A percentile compares a stretch with the other conserved stretches of the same genome.
These are phyloP conservation scores for Euleptes europaea DNA, from an alignment of 2,113 vertebrate genomes.

Conservation along the genomic window DNA sequence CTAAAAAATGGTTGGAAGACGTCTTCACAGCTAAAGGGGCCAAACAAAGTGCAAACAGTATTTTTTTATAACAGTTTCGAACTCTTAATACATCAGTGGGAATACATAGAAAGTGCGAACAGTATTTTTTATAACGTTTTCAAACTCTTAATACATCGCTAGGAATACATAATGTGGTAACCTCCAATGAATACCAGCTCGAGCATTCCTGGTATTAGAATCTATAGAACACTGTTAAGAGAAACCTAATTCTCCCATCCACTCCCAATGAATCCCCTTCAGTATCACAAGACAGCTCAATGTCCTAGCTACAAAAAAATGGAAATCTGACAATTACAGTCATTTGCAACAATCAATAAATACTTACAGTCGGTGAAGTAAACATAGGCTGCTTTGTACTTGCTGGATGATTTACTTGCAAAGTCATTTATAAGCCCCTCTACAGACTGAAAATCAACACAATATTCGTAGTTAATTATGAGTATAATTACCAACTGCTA, in stretches of 20 bases:
- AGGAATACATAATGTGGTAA: no score
- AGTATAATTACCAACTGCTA: background rate
- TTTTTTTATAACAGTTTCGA: no score
- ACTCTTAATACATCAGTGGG: no score
- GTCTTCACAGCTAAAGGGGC: no score
- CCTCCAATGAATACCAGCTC: background rate
- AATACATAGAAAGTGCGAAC: no score
- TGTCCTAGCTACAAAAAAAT: background rate
- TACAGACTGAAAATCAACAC: constrained; percentile 80
- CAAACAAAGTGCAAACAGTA: no score
- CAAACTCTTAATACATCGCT: no score
- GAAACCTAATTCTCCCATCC: background rate
- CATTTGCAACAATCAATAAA: constrained; percentile 10
- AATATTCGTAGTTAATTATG: constrained; percentile 37
- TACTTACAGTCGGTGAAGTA: constrained; percentile 98
- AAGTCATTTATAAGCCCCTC: constrained; percentile 92
- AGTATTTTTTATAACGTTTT: no score
- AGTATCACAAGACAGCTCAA: background rate
- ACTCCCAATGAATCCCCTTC: background rate
- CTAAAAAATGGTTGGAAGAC: no score
- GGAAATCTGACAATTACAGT: background rate
- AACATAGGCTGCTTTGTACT: constrained; percentile 92
- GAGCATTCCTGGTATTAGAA: background rate
- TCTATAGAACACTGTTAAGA: background rate
- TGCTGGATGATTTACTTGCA: constrained; percentile 82